Conservation (phyloP, 92 coral and sea anemone species). For the Pocillopora grandis region DNA sequence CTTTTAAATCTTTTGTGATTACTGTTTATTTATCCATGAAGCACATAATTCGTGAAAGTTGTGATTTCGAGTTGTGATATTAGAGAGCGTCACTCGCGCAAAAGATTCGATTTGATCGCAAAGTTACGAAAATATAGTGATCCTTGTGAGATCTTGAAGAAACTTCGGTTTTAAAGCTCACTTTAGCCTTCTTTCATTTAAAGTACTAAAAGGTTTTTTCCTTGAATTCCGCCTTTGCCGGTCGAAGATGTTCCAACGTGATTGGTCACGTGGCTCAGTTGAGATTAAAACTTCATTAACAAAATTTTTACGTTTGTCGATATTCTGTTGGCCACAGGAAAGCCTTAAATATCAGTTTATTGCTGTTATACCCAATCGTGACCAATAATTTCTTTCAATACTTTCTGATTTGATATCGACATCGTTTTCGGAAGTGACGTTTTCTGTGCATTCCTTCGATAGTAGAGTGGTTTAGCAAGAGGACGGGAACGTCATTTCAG, state of each 20-base stretch:
- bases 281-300: not conserved
- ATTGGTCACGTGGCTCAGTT: conserved; percentile 29
- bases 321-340: not conserved
- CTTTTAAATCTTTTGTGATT: not conserved
- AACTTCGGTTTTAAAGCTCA: no score
- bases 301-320: not conserved
- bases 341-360: no score
- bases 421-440: conserved; percentile 1
- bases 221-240: conserved; percentile 10
- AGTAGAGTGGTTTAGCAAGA: no score
- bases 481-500: no score
- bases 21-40: not conserved
- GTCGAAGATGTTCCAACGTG: conserved; percentile 33
- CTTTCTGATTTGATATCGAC: not conserved
- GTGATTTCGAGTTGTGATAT: conserved; percentile 15
- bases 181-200: not conserved
- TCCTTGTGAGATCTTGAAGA: not conserved
- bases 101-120: not conserved
- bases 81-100: conserved; percentile 18
- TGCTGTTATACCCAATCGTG: not conserved
- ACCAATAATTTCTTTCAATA: not conserved
- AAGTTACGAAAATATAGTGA: not conserved
- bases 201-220: not conserved
- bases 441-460: not conserved
- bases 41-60: not conserved